Evolutionary conservation across 2,797 vertebrate genomes (phyloP), one percentile per base, ranked within the genome.

Genomic region (Anabacerthia variegaticeps): DNA sequence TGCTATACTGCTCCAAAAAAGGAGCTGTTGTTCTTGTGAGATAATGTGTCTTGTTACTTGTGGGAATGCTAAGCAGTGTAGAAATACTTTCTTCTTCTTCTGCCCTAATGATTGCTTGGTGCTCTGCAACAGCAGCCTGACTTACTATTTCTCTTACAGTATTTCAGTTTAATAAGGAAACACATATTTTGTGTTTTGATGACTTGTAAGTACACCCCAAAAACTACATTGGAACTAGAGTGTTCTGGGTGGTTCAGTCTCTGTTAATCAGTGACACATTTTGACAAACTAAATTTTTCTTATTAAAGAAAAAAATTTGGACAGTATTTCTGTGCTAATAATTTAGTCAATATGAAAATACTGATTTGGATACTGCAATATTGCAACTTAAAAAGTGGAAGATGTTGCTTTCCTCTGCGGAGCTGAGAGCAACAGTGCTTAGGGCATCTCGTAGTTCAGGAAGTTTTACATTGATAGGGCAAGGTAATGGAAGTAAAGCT

Each of bases 261-360:
- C 36, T 62, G 1, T 69, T 52, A 37, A 63, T 63, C 39, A 27
- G 26, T 21, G 18, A 6, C 69, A 21, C 7, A 7, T 58, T 76
- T 72, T 62, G 19, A 58, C 14, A 69, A 85, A 58, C 2, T 23
- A 24, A 4, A 3, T 32, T 72, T 59, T 65, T 72, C 11, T 28
- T 12, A 5, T 10, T 21, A 9, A 39, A 41, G 46, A 34, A 41
- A 46, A n/a, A 46, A 12, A 1, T 0, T 0, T 21, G 7, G 11
- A 1, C 14, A 59, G 16, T 61, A 61, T 39, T 92, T 81, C 19
- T 77, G 6, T 81, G 19, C 24, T 67, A 21, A 15, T 81, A 32
- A 14, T 4, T 61, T 66, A 32, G 23, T 28, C 16, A 26, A 7
- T 24, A 34, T 41, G 30, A 78, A 81, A 62, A 20, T 13, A 10